Base-by-base conservation (phyloP, 2,797 vertebrate species). In the Vireo griseus region DNA sequence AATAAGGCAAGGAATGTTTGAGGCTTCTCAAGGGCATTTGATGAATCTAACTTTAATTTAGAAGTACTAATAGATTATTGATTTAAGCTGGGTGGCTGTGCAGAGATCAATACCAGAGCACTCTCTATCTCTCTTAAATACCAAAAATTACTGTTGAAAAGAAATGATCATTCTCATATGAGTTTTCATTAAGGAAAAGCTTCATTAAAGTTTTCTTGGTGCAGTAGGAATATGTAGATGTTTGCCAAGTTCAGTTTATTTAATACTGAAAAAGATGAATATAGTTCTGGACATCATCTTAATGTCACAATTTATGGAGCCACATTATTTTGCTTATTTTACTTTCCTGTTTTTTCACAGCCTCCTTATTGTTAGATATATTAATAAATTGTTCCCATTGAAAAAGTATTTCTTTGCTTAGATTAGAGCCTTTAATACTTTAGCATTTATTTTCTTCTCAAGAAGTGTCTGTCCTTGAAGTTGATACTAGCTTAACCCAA, bases 21-120 rank as follows among this genome's bases (percentile, higher is more conserved):
- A 96, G 86, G 87, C 90, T 87, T 96, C 97, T 97, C 97, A 96
- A 96, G 96, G 96, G 95, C 91, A 85, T 97, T 96, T 98, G 97
- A 98, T 97, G 91, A 97, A 97, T 97, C 94, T 97, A 83, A 89
- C 92, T 98, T 97, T 98, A 97, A 97, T 98, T 97, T 98, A 96
- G 95, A 97, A 94, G 92, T 96, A 97, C 97, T 98, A 98, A 98
- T 97, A 98, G 97, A 97, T 98, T 98, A 98, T 98, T 97, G 98
- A 98, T 98, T 97, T 95, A 97, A 93, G 88, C 84, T 92, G 68
- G 89, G 88, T 94, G 91, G 78, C 80, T 86, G 85, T 83, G 93
- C 83, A 79, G 73, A 91, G 87, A 97, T 98, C 96, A 86, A 97
- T 97, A 97, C 80, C 85, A 47, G 33, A 94, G 80, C 31, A 54